Base-by-base conservation (phyloP, 2,888 invertebrate species). In the Apamea sordens region DNA sequence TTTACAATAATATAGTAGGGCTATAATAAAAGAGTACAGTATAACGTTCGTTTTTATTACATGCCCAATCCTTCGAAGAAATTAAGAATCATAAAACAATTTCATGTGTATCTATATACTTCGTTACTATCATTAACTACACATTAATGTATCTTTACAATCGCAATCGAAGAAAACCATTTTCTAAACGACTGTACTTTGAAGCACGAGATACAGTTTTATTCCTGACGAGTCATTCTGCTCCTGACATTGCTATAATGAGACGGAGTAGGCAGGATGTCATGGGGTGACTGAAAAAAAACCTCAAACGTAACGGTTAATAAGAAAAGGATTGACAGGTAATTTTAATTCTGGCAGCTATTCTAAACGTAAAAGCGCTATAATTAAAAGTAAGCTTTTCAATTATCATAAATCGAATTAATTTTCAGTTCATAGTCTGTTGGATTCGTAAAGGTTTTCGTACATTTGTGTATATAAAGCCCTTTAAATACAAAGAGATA, bases 231-330 rank as follows among this genome's bases (percentile, higher is more conserved):
- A 92, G 91, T 93, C 91, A 92, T 84, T 78, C 85, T 90, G 89
- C 80, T 89, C 88, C 85, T 89, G 89, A 91, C 92, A 92, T 94
- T 92, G 91, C 87, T 85, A 86, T 92, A 92, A 93, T 92, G 89
- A 90, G 89, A 88, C 91, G 85, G 80, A 85, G 79, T 83, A 77
- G 80, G 70, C 79, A 77, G 75, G 72, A 81, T 89, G 80, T 70
- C 87, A 86, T 85, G 89, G 89, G 85, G 83, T 71, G 79, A 70
- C 61, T 76, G 44, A 85, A 85, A 89, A 32, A 77, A 80, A 64
- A 28, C 73, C 81, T 79, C 56, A 44, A 75, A 28, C 53, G 73
- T 28, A 53, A 69, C 69, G 8, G 32, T 67, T 61, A 73, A n/a
- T 65, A 28, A 24, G 32, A 74, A 80, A 74, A 65, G 32, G 44